A percentile compares a stretch with the other conserved stretches of the same genome.
Conservation (phyloP, 2,113 vertebrate genomes). For the Poeciliopsis turrubarensis region DNA sequence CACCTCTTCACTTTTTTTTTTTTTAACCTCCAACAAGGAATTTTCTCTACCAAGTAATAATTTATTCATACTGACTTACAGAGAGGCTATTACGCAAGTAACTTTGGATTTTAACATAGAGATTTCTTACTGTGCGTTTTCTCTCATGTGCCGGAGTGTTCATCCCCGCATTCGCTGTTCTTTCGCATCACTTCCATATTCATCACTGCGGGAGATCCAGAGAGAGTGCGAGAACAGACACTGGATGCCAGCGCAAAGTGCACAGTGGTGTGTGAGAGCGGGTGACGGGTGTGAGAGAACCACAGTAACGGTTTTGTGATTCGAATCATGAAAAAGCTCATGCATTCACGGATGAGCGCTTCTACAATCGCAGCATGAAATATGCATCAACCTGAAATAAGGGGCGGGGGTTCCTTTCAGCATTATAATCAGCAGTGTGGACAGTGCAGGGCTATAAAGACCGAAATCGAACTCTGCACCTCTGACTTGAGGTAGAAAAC, state of each 20-base stretch:
- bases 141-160: not conserved
- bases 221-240: slow-evolving; percentile 1
- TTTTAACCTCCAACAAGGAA: too few relatives aligned
- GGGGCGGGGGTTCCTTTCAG: slow-evolving; percentile 37
- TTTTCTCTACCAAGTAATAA: too few relatives aligned
- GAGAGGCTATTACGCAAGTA: not conserved
- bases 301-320: slow-evolving; percentile 56
- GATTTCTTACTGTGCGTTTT: not conserved
- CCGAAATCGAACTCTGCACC: slow-evolving; percentile 59
- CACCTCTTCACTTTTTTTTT: too few relatives aligned
- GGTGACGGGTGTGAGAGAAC: slow-evolving; percentile 23
- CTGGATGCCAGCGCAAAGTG: slow-evolving; percentile 28
- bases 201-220: slow-evolving; percentile 4
- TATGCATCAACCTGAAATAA: slow-evolving; percentile 64
- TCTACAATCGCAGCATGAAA: slow-evolving; percentile 56
- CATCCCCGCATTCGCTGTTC: slow-evolving; percentile 28
- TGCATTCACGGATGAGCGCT: slow-evolving; percentile 67
- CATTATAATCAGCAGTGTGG: slow-evolving; percentile 66
- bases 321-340: slow-evolving; percentile 51
- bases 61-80: too few relatives aligned
- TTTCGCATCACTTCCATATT: slow-evolving; percentile 13
- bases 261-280: slow-evolving; percentile 25
- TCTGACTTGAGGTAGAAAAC: slow-evolving; percentile 27
- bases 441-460: slow-evolving; percentile 43
- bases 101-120: slow-evolving; percentile 7